Percentiles rank a stretch among this genome's conserved stretches.
Conservation (phyloP, 1,140 invertebrate genomes). For the Caenorhabditis elegans region WBcel235 BX284605.5:6122501-6123000, state of each 20-base stretch:
- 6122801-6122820: slow-evolving; percentile 42
- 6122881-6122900: slow-evolving; percentile 55
- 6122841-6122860: slow-evolving; percentile 52
- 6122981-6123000: background rate
- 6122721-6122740: slow-evolving; percentile 84
- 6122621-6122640: background rate
- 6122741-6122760: slow-evolving; percentile 78
- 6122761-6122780: slow-evolving; percentile 11
- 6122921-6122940: slow-evolving; percentile 44
- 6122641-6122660: slow-evolving; percentile 50
- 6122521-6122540: slow-evolving; percentile 34
- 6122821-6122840: slow-evolving; percentile 48
- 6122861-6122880: slow-evolving; percentile 56
- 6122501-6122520: slow-evolving; percentile 39
- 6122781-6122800: background rate
- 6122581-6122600: slow-evolving; percentile 45
- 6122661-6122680: slow-evolving; percentile 47
- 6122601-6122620: slow-evolving; percentile 13
- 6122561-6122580: slow-evolving; percentile 44
- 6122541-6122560: slow-evolving; percentile 29
- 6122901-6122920: slow-evolving; percentile 57
- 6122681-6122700: slow-evolving; percentile 72
- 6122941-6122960: slow-evolving; percentile 29
- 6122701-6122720: slow-evolving; percentile 87
- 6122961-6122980: slow-evolving; percentile 39